These are phyloP conservation scores for Tragelaphus imberbis DNA, from an alignment of 2,113 vertebrate species.

Conservation along the genomic window DNA sequence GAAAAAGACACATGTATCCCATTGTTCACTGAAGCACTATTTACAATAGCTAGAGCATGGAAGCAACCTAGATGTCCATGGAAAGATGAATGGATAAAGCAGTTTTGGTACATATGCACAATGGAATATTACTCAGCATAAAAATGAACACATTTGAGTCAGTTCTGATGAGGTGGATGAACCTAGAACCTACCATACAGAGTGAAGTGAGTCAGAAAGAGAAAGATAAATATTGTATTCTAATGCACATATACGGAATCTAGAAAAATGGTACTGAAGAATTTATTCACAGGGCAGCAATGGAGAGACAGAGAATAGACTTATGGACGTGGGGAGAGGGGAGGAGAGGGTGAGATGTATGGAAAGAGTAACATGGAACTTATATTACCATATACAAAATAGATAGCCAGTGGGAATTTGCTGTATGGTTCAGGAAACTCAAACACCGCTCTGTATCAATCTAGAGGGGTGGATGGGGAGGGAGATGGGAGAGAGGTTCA, in stretches of 20 bases:
- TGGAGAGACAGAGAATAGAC: background rate
- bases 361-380: background rate
- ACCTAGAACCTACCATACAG: background rate
- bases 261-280: background rate
- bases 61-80: background rate
- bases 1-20: background rate
- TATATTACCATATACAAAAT: background rate
- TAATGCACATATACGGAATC: background rate
- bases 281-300: background rate
- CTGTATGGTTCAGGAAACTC: background rate
- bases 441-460: accelerated
- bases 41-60: background rate
- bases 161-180: background rate
- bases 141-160: background rate
- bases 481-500: background rate
- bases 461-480: background rate
- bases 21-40: background rate
- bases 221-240: background rate
- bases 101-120: background rate
- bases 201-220: background rate
- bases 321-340: background rate
- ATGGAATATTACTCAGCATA: background rate
- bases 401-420: background rate
- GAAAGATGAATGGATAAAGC: background rate
- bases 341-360: background rate